These are phyloP conservation scores for Drosophila phalerata DNA, from an alignment of 2,888 invertebrate genomes.

Conservation along the genomic window DNA sequence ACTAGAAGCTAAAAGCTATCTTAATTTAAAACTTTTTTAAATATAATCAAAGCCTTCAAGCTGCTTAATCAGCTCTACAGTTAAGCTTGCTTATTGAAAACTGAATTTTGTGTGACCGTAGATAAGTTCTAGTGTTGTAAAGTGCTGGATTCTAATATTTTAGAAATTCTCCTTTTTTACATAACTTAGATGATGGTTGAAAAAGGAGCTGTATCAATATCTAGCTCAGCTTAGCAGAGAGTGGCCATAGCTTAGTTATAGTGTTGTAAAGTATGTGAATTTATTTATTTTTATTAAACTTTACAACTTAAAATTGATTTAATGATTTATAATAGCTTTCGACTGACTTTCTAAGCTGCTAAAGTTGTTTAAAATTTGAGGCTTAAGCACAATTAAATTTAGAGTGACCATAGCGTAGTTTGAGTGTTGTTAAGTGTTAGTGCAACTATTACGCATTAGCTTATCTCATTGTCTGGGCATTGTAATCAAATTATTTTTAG, in stretches of 20 bases:
- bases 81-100: not conserved
- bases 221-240: not conserved
- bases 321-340: too few relatives aligned
- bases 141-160: not conserved
- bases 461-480: slow-evolving; percentile 61
- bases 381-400: not conserved
- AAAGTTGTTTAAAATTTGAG: too few relatives aligned
- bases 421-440: not conserved
- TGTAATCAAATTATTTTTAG: slow-evolving; percentile 74
- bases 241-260: not conserved
- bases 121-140: not conserved
- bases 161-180: too few relatives aligned
- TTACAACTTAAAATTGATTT: too few relatives aligned
- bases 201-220: not conserved
- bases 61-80: not conserved
- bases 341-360: too few relatives aligned
- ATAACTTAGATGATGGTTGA: too few relatives aligned
- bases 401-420: slow-evolving; percentile 1
- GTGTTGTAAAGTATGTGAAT: too few relatives aligned
- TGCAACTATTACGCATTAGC: slow-evolving; percentile 17
- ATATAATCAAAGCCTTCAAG: not conserved
- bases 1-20: too few relatives aligned
- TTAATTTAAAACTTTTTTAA: too few relatives aligned
- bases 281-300: too few relatives aligned
- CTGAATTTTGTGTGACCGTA: not conserved